Evolutionary conservation across 2,113 vertebrate species (phyloP).

Genomic region (Ameiurus melas): DNA sequence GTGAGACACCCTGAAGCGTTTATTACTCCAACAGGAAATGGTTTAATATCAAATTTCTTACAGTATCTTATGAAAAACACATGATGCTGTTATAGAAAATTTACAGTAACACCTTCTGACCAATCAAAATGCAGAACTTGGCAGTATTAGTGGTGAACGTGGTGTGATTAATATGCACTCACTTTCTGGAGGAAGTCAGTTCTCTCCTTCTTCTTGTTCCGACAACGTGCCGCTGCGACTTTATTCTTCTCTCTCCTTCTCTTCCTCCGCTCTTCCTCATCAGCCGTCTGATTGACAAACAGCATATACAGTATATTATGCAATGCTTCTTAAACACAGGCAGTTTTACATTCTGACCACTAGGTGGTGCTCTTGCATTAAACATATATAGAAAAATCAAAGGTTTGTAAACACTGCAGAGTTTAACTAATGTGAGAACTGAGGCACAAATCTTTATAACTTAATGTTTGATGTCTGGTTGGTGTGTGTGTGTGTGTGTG

Average conservation of each 20-base stretch:
- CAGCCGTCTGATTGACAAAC: constrained; percentile 77
- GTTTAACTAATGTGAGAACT: background rate
- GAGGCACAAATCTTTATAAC: background rate
- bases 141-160: background rate
- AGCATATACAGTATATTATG: background rate
- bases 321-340: background rate
- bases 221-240: constrained; percentile 92
- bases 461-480: constrained; percentile 63
- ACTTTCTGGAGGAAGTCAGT: constrained; percentile 96
- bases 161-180: constrained; percentile 54
- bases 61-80: background rate
- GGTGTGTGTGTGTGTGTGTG: constrained; percentile 65
- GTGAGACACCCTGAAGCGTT: background rate
- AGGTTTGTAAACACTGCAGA: background rate
- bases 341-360: background rate
- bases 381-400: too few relatives aligned
- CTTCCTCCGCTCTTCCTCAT: constrained; percentile 92
- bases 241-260: constrained; percentile 96
- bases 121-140: background rate
- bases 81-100: background rate
- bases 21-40: background rate
- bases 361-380: constrained; percentile 31
- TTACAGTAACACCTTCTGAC: background rate
- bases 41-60: background rate
- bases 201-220: constrained; percentile 97